Evolutionary conservation across 2,113 vertebrate genomes (phyloP).

Genomic region (Apodemus speciosus): DNA sequence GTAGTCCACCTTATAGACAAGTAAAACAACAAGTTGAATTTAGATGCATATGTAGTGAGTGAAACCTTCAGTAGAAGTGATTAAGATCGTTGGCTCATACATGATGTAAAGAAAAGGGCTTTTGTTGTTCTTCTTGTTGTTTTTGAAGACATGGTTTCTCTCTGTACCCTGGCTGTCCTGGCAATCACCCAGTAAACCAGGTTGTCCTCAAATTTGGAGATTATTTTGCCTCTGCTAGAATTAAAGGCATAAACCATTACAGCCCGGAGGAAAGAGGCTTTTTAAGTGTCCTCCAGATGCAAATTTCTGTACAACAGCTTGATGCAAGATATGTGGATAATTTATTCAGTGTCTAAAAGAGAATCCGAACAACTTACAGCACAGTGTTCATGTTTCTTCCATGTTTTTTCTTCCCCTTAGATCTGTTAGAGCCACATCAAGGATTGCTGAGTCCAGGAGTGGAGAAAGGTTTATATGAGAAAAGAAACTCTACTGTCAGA

Average conservation of each 20-base stretch:
- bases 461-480: neutral
- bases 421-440: slow-evolving; percentile 14
- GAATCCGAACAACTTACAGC: neutral
- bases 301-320: slow-evolving; percentile 51
- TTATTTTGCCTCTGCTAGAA: neutral
- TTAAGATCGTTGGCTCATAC: neutral
- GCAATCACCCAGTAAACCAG: neutral
- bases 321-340: slow-evolving; percentile 42
- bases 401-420: slow-evolving; percentile 36
- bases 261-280: neutral
- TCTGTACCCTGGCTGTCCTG: neutral
- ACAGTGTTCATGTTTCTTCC: neutral
- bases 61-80: slow-evolving; percentile 17
- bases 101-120: slow-evolving; percentile 17
- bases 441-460: neutral
- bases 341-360: slow-evolving; percentile 17
- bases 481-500: neutral
- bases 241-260: neutral
- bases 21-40: neutral
- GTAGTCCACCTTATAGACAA: slow-evolving; percentile 47
- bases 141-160: neutral
- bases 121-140: neutral
- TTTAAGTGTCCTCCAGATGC: slow-evolving; percentile 49
- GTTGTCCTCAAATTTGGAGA: neutral
- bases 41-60: slow-evolving; percentile 20